These are phyloP conservation scores for Phortica okadai DNA, from an alignment of 2,888 invertebrate species.

Conservation along the genomic window DNA sequence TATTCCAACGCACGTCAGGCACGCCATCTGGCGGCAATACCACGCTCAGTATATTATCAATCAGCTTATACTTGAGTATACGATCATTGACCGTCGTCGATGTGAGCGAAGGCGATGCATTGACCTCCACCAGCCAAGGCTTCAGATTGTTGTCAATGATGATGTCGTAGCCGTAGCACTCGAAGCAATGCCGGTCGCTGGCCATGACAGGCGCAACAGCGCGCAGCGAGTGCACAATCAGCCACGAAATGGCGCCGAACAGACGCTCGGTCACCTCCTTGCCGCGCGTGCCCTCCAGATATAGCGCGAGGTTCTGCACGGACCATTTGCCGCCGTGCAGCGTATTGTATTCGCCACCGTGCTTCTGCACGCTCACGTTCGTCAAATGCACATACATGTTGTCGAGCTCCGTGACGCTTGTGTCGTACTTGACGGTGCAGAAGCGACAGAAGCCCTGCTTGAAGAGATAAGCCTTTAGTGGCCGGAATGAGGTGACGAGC, in stretches of 20 bases:
- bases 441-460: conserved; percentile 95
- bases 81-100: conserved; percentile 96
- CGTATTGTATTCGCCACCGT: conserved; percentile 95
- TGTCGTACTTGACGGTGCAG: conserved; percentile 96
- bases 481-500: conserved; percentile 93
- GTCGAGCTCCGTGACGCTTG: conserved; percentile 90
- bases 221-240: conserved; percentile 94
- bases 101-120: conserved; percentile 94
- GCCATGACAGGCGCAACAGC: conserved; percentile 95
- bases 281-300: conserved; percentile 92
- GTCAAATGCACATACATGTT: conserved; percentile 97
- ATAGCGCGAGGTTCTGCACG: conserved; percentile 91
- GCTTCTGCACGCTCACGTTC: conserved; percentile 97
- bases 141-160: conserved; percentile 95
- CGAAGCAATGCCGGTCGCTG: conserved; percentile 86
- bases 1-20: conserved; percentile 93
- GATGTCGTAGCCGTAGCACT: conserved; percentile 94
- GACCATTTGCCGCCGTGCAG: conserved; percentile 96
- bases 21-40: conserved; percentile 91
- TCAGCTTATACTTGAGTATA: conserved; percentile 93
- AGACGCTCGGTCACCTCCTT: conserved; percentile 91
- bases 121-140: conserved; percentile 94
- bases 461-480: conserved; percentile 93
- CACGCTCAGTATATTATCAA: conserved; percentile 93
- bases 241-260: conserved; percentile 92